phyloP scores from a whole-genome alignment of 1,140 invertebrate species.

The Dendrolimus punctatus region DNA sequence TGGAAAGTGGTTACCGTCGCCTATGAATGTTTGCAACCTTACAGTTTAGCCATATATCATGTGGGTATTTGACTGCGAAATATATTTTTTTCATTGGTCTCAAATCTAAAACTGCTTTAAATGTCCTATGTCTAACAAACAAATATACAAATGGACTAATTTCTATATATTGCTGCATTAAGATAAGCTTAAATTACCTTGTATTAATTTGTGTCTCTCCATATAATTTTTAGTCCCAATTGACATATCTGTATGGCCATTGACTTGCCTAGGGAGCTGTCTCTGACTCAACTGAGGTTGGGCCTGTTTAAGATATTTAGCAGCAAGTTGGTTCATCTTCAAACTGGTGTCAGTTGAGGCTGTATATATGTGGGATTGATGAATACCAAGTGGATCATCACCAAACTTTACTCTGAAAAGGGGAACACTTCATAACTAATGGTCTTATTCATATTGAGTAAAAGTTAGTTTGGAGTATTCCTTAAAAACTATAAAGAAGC shows the following conservation, averaged over 20 bases:
- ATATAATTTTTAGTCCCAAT: slow-evolving; percentile 78
- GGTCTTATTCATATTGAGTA: too few relatives aligned
- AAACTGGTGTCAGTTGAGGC: slow-evolving; percentile 71
- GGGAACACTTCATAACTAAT: background rate
- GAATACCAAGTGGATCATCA: slow-evolving; percentile 37
- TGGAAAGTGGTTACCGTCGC: too few relatives aligned
- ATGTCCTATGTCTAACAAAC: too few relatives aligned
- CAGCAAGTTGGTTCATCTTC: slow-evolving; percentile 76
- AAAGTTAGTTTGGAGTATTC: too few relatives aligned
- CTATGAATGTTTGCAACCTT: too few relatives aligned
- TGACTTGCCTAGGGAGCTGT: slow-evolving; percentile 30
- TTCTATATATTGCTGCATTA: too few relatives aligned
- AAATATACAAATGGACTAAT: too few relatives aligned
- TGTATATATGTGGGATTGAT: slow-evolving; percentile 26
- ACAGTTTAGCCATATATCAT: too few relatives aligned
- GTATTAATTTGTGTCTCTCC: slow-evolving; percentile 76
- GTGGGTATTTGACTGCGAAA: too few relatives aligned
- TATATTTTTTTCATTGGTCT: too few relatives aligned
- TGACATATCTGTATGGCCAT: slow-evolving; percentile 70
- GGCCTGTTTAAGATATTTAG: slow-evolving; percentile 75
- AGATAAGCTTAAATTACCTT: slow-evolving; percentile 37
- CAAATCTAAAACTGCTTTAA: too few relatives aligned
- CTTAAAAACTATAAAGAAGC: too few relatives aligned
- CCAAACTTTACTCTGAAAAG: slow-evolving; percentile 69
- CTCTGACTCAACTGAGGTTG: slow-evolving; percentile 2